Base-by-base conservation (phyloP, 2,888 invertebrate species). In the Drosophila fungiperda region DNA sequence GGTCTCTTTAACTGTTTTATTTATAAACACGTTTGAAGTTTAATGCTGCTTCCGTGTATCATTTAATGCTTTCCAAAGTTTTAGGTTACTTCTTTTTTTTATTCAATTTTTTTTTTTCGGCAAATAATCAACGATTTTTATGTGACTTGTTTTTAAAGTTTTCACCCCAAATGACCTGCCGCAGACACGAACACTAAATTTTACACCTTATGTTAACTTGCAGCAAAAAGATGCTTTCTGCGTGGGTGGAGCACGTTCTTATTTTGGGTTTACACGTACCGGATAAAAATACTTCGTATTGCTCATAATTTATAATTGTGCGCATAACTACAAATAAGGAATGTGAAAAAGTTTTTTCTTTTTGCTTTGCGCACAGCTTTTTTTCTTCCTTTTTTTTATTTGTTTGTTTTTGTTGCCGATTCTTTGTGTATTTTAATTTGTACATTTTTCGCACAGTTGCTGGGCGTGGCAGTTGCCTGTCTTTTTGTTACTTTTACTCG, bases 401-500 rank as follows among this genome's bases (percentile, higher is more conserved):
- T 65, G 54, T 66, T 26, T 57, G 45, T 33, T 20, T 48, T 42
- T 54, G 29, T 29, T 29, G 29, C 29, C 29, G 5, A 29, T 52
- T 58, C 53, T 72, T 77, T 65, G 32, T 60, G 53, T 52, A 59
- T 64, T 72, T 68, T 78, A 66, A 73, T 83, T 69, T 81, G 59
- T 53, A 68, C 66, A 64, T 66, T 80, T 62, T 64, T 50, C 17
- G 36, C 40, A 40, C 45, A 60, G 60, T 11, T 49, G 35, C n/a
- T 17, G 32, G 45, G 54, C 35, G 45, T 40, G 54, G 50, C 49
- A 54, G 48, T 26, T 59, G 20, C 15, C 78, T 48, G 64, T 32
- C 72, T 67, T 66, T 69, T 64, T 82, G 82, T 69, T 84, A 84
- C 73, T 87, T 82, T 80, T 57, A 87, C 65, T 68, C 78, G 68